Evolutionary conservation across 53 echinoderm and acorn worm species (phyloP).

Genomic region (Mesocentrotus franciscanus): DNA sequence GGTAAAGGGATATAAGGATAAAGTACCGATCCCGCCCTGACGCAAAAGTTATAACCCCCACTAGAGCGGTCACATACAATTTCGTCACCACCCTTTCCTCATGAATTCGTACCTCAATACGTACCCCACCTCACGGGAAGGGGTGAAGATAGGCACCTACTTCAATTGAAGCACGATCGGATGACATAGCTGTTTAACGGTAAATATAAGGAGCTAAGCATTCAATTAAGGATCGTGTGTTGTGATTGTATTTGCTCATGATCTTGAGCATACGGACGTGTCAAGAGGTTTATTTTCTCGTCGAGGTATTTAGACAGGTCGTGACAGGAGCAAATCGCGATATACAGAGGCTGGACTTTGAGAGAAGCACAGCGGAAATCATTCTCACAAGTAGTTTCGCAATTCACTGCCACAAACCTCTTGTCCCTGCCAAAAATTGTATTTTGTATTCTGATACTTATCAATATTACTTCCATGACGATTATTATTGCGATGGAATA

Average conservation of each 20-base stretch:
- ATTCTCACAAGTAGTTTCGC: background rate
- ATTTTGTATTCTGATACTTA: background rate
- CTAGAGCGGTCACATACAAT: no score
- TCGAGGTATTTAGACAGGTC: background rate
- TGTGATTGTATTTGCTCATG: constrained; percentile 27
- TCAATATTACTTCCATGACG: no score
- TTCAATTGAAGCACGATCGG: constrained; percentile 34
- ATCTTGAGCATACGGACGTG: constrained; percentile 10
- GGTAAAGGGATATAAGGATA: no score
- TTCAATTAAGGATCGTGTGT: constrained; percentile 50
- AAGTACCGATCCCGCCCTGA: no score
- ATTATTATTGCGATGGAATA: no score
- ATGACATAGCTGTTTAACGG: constrained; percentile 44
- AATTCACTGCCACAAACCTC: background rate
- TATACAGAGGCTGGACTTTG: background rate
- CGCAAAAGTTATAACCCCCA: no score
- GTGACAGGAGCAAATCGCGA: background rate
- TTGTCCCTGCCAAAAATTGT: background rate
- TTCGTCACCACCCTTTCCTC: background rate
- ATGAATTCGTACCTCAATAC: background rate
- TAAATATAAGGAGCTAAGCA: constrained; percentile 39
- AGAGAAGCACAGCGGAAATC: background rate
- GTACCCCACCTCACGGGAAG: background rate
- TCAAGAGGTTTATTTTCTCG: constrained; percentile 27
- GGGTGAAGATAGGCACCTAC: background rate